Percentiles rank a stretch among this genome's conserved stretches.
Evolutionary conservation across 2,888 invertebrate genomes (phyloP).

Genomic region (Exephanes ischioxanthus): DNA sequence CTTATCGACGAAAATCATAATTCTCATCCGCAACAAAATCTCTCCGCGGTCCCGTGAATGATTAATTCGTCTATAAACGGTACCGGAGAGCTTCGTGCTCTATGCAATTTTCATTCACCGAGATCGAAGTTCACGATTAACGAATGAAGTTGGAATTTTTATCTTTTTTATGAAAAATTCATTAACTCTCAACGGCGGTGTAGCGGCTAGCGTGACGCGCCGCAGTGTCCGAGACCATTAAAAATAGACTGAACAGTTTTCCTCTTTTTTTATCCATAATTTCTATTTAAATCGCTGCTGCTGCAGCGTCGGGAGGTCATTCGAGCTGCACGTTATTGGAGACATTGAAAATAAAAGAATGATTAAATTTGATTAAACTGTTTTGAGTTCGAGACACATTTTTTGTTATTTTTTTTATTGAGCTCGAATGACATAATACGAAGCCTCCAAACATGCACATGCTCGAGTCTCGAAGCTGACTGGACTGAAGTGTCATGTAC

Average conservation of each 20-base stretch:
- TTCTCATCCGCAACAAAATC: background rate
- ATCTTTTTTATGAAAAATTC: slow-evolving; percentile 8
- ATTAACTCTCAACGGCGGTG: background rate
- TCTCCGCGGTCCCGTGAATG: background rate
- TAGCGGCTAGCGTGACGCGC: background rate
- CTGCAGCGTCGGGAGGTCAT: no score
- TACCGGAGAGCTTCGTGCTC: background rate
- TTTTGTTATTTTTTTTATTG: background rate
- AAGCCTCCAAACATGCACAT: background rate
- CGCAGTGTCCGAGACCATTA: background rate
- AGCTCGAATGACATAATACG: background rate
- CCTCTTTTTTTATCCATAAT: no score
- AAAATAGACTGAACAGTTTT: background rate
- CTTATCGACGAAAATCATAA: background rate
- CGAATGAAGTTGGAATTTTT: background rate
- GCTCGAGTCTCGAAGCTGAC: background rate
- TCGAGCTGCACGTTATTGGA: no score
- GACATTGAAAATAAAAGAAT: no score
- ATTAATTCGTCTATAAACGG: slow-evolving; percentile 2
- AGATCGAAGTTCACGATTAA: background rate
- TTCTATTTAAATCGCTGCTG: no score
- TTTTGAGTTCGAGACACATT: background rate
- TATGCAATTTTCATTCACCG: background rate
- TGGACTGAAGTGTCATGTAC: background rate
- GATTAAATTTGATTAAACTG: background rate